Percentiles rank a stretch among this genome's conserved stretches.
phyloP scores from a whole-genome alignment of 2,113 vertebrate species.

The Sinocyclocheilus maitianheensis region DNA sequence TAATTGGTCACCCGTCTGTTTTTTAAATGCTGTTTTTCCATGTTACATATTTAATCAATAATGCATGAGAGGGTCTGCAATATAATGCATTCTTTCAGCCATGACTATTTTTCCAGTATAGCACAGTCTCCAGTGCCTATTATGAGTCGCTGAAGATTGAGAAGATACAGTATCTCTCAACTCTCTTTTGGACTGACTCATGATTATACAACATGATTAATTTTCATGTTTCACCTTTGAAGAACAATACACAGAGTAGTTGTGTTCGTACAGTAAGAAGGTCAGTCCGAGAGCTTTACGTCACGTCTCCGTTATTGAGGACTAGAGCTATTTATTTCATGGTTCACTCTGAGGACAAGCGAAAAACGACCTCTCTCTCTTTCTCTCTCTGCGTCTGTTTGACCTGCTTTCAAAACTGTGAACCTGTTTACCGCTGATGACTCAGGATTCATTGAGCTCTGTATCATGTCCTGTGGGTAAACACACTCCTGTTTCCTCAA shows the following conservation, averaged over 20 bases:
- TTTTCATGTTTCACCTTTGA: background rate
- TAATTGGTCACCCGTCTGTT: background rate
- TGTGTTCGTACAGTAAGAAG: background rate
- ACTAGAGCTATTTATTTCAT: constrained; percentile 3
- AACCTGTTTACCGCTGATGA: constrained; percentile 40
- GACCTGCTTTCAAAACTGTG: background rate
- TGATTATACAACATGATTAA: constrained; percentile 13
- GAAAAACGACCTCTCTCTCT: background rate
- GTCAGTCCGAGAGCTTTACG: background rate
- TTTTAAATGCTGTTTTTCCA: background rate
- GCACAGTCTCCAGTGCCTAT: background rate
- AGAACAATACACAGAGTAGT: background rate
- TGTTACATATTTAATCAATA: background rate
- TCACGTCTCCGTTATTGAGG: background rate
- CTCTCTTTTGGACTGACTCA: background rate
- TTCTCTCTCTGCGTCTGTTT: background rate
- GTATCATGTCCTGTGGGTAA: constrained; percentile 14
- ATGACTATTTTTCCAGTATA: background rate
- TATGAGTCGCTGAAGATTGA: background rate
- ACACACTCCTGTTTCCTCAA: constrained; percentile 10
- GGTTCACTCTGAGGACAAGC: constrained; percentile 10
- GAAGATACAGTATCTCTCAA: background rate
- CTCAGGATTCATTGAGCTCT: constrained; percentile 40
- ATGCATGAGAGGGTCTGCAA: background rate
- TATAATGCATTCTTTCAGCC: background rate